These are phyloP conservation scores for Ceyx melanurus DNA, from an alignment of 2,113 vertebrate genomes.

Conservation along the genomic window DNA sequence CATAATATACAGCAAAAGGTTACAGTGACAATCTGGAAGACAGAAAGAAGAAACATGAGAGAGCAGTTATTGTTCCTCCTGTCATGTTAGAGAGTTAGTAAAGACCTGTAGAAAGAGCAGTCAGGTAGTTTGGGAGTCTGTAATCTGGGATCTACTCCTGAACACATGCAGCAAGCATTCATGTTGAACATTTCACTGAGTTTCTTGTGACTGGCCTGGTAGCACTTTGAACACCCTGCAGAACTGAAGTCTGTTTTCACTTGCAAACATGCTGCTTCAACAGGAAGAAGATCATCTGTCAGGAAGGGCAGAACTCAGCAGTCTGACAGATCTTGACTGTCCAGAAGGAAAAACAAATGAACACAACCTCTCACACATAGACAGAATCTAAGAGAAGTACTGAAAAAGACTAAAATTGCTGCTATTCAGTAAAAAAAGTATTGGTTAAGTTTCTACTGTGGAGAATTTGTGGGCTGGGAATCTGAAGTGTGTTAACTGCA, in stretches of 20 bases:
- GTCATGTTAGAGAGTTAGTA: neutral
- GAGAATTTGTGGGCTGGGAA: neutral
- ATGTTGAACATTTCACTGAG: neutral
- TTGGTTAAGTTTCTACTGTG: neutral
- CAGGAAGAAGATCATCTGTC: neutral
- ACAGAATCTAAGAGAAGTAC: neutral
- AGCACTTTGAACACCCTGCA: neutral
- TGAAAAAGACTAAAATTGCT: neutral
- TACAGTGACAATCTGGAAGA: neutral
- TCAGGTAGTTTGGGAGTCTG: neutral
- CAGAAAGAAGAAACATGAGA: neutral
- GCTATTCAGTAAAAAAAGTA: neutral
- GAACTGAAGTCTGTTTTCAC: neutral
- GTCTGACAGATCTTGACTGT: neutral
- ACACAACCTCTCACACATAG: neutral
- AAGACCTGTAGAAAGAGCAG: neutral
- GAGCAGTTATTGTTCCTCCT: neutral
- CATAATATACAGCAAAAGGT: neutral
- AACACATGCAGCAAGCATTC: neutral
- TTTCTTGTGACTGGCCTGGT: neutral
- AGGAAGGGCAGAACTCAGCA: neutral
- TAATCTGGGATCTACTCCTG: neutral
- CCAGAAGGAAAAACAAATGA: slow-evolving; percentile 10
- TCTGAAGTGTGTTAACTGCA: neutral
- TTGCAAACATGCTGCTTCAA: neutral